A percentile compares a stretch with the other conserved stretches of the same genome.
Conservation (phyloP, 2,888 invertebrate genomes). For the Xestia rhomboidea region DNA sequence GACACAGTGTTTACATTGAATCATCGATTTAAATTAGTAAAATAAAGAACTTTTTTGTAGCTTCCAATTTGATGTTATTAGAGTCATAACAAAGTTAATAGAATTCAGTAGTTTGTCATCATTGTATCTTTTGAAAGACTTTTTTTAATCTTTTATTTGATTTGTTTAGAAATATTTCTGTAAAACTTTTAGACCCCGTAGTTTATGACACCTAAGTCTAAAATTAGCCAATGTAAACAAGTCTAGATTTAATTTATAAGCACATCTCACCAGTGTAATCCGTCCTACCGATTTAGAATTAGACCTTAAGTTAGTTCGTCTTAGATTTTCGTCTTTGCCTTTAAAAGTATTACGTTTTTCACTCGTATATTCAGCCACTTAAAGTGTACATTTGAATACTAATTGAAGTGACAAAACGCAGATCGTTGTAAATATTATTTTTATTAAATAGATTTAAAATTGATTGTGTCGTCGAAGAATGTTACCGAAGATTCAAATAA, state of each 20-base stretch:
- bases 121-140: not conserved
- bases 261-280: slow-evolving; percentile 79
- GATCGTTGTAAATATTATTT: not conserved
- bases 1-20: slow-evolving; percentile 24
- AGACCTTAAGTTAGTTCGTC: slow-evolving; percentile 50
- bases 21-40: not conserved
- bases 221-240: slow-evolving; percentile 30
- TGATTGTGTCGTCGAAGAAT: not conserved
- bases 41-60: not conserved
- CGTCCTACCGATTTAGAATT: slow-evolving; percentile 85
- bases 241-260: slow-evolving; percentile 60
- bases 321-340: slow-evolving; percentile 83
- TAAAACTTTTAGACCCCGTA: slow-evolving; percentile 9
- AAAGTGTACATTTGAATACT: slow-evolving; percentile 50
- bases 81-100: too few species aligned
- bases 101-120: not conserved
- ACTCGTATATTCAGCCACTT: slow-evolving; percentile 57
- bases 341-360: slow-evolving; percentile 82
- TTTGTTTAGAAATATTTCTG: not conserved
- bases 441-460: slow-evolving; percentile 24
- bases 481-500: slow-evolving; percentile 19
- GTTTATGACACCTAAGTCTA: slow-evolving; percentile 20
- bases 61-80: not conserved
- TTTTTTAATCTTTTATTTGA: not conserved
- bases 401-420: slow-evolving; percentile 49